Conservation (phyloP, 2,888 invertebrate species). For the Noctua janthe region DNA sequence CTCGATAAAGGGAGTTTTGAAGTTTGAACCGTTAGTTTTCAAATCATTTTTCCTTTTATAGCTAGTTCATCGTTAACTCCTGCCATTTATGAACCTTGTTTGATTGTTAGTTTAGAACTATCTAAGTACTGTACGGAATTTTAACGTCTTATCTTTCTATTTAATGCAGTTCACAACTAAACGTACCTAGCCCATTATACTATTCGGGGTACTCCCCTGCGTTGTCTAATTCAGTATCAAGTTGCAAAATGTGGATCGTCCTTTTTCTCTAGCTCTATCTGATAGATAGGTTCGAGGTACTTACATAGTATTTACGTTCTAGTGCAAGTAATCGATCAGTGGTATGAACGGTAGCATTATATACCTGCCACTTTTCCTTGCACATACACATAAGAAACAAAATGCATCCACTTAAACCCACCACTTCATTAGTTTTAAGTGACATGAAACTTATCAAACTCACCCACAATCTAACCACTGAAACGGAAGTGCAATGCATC, state of each 20-base stretch:
- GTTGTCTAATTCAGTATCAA: background rate
- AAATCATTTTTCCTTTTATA: slow-evolving; percentile 15
- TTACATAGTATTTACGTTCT: slow-evolving; percentile 12
- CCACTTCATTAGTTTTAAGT: slow-evolving; percentile 55
- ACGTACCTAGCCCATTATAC: no score
- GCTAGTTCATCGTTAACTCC: background rate
- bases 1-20: slow-evolving; percentile 27
- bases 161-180: background rate
- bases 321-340: slow-evolving; percentile 37
- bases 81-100: background rate
- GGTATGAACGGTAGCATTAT: slow-evolving; percentile 53
- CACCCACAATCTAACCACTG: slow-evolving; percentile 65
- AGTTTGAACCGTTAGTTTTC: slow-evolving; percentile 34
- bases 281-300: background rate
- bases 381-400: slow-evolving; percentile 39
- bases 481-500: slow-evolving; percentile 78
- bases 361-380: slow-evolving; percentile 22
- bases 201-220: background rate
- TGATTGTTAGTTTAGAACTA: background rate
- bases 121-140: background rate
- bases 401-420: slow-evolving; percentile 39
- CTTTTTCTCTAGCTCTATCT: background rate
- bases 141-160: no score
- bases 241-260: background rate
- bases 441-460: slow-evolving; percentile 63